Conservation (phyloP, 2,888 invertebrate genomes). For the Elysia crispata region DNA sequence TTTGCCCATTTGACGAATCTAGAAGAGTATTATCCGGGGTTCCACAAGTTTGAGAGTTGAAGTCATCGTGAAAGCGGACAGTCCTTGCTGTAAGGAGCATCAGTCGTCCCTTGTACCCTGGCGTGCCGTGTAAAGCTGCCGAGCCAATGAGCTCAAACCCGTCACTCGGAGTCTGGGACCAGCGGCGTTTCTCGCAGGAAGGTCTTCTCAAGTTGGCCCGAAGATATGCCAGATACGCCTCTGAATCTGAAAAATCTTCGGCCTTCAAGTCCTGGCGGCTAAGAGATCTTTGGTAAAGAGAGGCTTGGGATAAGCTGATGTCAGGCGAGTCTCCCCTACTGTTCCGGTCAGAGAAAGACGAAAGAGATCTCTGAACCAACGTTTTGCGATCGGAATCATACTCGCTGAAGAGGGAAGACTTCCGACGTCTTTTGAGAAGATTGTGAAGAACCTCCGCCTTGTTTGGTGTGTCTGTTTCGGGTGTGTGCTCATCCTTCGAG, state of each 20-base stretch:
- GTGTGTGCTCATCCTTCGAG: too few relatives aligned
- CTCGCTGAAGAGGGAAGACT: neutral
- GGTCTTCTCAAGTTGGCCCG: neutral
- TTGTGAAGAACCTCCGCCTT: neutral
- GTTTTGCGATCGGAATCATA: too few relatives aligned
- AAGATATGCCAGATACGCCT: neutral
- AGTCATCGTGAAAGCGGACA: neutral
- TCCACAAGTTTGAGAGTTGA: too few relatives aligned
- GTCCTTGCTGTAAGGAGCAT: conserved; percentile 11
- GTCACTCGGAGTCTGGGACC: neutral
- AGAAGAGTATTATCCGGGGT: too few relatives aligned
- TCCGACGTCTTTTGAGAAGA: neutral
- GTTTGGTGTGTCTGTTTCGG: neutral
- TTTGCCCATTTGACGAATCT: too few relatives aligned
- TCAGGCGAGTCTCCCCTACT: too few relatives aligned
- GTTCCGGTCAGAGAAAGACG: too few relatives aligned
- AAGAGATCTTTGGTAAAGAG: too few relatives aligned
- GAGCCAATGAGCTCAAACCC: conserved; percentile 3
- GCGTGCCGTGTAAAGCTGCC: neutral
- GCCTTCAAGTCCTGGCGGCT: too few relatives aligned
- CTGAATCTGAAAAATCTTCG: too few relatives aligned
- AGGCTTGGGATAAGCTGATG: too few relatives aligned
- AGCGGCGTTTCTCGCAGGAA: neutral
- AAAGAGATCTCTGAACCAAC: too few relatives aligned
- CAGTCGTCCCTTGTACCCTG: neutral